A percentile compares a stretch with the other conserved stretches of the same genome.
phyloP scores from a whole-genome alignment of 2,888 invertebrate species.

The Dyspetes luteomarginatus region DNA sequence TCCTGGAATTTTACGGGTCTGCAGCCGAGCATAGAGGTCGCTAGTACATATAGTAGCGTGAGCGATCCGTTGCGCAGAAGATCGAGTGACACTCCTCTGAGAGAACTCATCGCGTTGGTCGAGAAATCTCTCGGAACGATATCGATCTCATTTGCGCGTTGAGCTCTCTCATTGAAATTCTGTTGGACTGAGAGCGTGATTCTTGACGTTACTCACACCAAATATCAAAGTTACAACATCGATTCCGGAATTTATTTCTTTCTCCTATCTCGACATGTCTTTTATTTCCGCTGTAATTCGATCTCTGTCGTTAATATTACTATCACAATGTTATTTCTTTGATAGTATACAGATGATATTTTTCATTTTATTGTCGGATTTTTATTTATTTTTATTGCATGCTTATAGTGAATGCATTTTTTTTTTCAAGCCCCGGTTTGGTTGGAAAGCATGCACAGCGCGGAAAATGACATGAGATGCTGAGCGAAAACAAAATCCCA shows the following conservation, averaged over 20 bases:
- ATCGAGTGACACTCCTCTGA: slow-evolving; percentile 46
- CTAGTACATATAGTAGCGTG: background rate
- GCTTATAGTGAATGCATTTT: too few species aligned
- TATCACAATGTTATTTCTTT: background rate
- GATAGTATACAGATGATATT: background rate
- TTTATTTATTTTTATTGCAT: too few species aligned
- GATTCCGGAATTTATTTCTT: too few species aligned
- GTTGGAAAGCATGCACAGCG: background rate
- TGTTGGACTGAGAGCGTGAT: slow-evolving; percentile 13
- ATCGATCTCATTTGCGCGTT: slow-evolving; percentile 29
- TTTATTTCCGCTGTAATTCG: background rate
- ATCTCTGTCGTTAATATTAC: background rate
- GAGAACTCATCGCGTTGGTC: slow-evolving; percentile 41
- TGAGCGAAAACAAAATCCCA: background rate
- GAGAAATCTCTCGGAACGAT: slow-evolving; percentile 28
- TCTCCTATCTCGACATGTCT: background rate
- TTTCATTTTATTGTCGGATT: too few species aligned
- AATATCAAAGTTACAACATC: too few species aligned
- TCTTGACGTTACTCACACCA: background rate
- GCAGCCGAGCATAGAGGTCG: background rate
- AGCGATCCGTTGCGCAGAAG: slow-evolving; percentile 11
- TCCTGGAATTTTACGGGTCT: slow-evolving; percentile 41
- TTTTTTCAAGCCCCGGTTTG: background rate
- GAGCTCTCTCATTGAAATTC: slow-evolving; percentile 7
- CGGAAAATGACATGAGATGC: background rate